A percentile compares a stretch with the other conserved stretches of the same genome.
These are phyloP conservation scores for Scrobipalpa costella DNA, from an alignment of 2,888 invertebrate species.

Conservation along the genomic window DNA sequence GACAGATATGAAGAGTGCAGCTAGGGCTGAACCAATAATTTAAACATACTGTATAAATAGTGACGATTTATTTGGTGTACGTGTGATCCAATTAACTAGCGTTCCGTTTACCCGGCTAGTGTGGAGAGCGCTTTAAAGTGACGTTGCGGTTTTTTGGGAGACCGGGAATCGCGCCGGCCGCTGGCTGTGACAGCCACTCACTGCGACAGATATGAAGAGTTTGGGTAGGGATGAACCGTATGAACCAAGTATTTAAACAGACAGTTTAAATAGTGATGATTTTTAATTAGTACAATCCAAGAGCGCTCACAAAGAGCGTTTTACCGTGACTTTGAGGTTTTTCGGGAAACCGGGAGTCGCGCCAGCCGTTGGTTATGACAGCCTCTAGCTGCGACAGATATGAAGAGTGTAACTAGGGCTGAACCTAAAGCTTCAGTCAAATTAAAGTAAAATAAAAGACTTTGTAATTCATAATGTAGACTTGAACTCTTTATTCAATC, in stretches of 20 bases:
- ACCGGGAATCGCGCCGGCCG: background rate
- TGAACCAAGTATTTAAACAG: too few species aligned
- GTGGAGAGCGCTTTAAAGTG: too few species aligned
- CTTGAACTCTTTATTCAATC: too few species aligned
- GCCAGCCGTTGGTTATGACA: background rate
- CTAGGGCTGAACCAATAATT: conserved; percentile 17
- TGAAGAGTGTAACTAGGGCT: conserved; percentile 1
- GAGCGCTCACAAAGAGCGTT: too few species aligned
- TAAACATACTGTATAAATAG: too few species aligned
- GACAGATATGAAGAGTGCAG: conserved; percentile 8
- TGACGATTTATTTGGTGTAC: too few species aligned
- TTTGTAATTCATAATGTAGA: background rate
- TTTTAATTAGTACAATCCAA: too few species aligned
- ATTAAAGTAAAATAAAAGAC: background rate
- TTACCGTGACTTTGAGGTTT: too few species aligned
- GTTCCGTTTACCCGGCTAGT: background rate
- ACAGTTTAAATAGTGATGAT: too few species aligned
- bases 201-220: conserved; percentile 13
- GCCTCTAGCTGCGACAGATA: conserved; percentile 12
- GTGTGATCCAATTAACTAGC: too few species aligned
- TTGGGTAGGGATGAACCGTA: background rate
- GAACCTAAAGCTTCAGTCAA: too few species aligned
- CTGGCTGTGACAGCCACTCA: conserved; percentile 17
- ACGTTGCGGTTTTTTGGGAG: conserved; percentile 13
- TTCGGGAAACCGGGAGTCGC: background rate